These are phyloP conservation scores for Diadumene lineata DNA, from an alignment of 92 coral and sea anemone species.

Conservation along the genomic window DNA sequence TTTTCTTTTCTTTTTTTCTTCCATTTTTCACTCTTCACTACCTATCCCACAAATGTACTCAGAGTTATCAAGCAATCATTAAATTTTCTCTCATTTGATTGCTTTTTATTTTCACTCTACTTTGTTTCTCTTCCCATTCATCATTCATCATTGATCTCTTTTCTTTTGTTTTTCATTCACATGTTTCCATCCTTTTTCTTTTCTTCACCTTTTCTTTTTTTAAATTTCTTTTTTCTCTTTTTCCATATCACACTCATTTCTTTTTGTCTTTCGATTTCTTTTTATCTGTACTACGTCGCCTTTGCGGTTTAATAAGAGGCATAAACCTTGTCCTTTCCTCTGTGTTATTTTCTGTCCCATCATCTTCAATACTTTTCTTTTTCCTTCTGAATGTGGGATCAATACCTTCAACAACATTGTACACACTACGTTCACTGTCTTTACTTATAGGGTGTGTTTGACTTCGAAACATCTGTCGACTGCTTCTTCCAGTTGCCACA, in stretches of 20 bases:
- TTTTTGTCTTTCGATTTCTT: constrained; percentile 29
- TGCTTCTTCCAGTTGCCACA: constrained; percentile 19
- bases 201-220: background rate
- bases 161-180: background rate
- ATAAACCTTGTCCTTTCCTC: constrained; percentile 61
- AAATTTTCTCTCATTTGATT: too few species aligned
- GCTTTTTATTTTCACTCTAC: too few species aligned
- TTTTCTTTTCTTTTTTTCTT: too few species aligned
- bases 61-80: too few species aligned
- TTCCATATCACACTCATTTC: constrained; percentile 57
- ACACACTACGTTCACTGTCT: constrained; percentile 49
- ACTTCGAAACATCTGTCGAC: constrained; percentile 54
- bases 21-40: too few species aligned
- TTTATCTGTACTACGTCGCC: constrained; percentile 76
- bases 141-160: background rate
- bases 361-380: constrained; percentile 40
- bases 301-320: constrained; percentile 88
- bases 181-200: too few species aligned
- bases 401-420: constrained; percentile 87
- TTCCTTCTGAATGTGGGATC: constrained; percentile 87
- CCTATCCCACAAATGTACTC: too few species aligned
- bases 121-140: too few species aligned
- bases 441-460: constrained; percentile 52
- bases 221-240: constrained; percentile 48
- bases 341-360: constrained; percentile 33